Conservation (phyloP, 1,140 invertebrate species). For the Maniola jurtina region DNA sequence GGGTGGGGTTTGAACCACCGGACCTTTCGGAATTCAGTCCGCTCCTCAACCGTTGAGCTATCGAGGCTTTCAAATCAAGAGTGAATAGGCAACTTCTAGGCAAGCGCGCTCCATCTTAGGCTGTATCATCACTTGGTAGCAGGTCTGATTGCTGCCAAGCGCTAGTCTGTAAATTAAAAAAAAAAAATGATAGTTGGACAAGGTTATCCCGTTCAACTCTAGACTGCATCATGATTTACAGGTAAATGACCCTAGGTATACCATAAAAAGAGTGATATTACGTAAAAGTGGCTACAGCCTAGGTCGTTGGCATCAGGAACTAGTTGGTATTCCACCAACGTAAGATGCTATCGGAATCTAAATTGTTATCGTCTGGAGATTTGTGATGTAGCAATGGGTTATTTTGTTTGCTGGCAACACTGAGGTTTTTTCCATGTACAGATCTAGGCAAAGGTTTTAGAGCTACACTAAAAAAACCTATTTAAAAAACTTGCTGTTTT, state of each 20-base stretch:
- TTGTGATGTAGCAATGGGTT: slow-evolving; percentile 14
- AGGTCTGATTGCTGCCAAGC: no score
- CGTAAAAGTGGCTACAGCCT: slow-evolving; percentile 15
- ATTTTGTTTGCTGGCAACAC: slow-evolving; percentile 23
- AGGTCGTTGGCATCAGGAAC: slow-evolving; percentile 32
- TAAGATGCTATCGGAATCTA: slow-evolving; percentile 24
- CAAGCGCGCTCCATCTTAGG: no score
- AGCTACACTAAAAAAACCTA: no score
- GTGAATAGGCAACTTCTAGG: no score
- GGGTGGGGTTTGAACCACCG: no score
- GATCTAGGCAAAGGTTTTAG: not conserved
- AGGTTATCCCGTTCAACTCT: not conserved
- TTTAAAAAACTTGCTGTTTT: no score
- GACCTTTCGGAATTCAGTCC: no score
- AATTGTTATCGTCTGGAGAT: slow-evolving; percentile 30
- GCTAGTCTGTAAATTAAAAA: no score
- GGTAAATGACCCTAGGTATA: slow-evolving; percentile 13
- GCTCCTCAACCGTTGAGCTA: no score
- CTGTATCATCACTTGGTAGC: no score
- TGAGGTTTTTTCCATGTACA: not conserved
- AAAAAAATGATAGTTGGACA: no score
- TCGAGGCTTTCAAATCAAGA: no score
- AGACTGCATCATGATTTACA: not conserved
- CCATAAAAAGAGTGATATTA: slow-evolving; percentile 20
- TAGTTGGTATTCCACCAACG: slow-evolving; percentile 20